Percentiles rank a stretch among this genome's conserved stretches.
These are phyloP conservation scores for Ormyrus labotus DNA, from an alignment of 2,888 invertebrate genomes.

Conservation along the genomic window DNA sequence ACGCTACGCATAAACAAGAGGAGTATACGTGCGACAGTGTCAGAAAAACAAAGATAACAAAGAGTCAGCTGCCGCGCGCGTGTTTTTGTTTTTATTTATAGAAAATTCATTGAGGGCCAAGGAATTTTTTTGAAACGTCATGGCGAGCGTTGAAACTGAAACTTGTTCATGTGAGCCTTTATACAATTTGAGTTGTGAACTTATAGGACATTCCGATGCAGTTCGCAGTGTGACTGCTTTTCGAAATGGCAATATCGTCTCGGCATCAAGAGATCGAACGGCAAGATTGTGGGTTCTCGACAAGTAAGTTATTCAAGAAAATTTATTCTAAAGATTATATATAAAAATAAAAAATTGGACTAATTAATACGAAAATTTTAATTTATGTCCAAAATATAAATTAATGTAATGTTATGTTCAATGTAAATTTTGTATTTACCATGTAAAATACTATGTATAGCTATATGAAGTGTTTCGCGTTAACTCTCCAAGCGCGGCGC, in stretches of 20 bases:
- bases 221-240: conserved; percentile 85
- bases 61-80: neutral
- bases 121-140: neutral
- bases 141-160: conserved; percentile 54
- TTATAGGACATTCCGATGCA: conserved; percentile 89
- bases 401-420: no score
- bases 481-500: no score
- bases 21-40: no score
- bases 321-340: no score
- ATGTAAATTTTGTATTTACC: no score
- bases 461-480: no score
- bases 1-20: no score
- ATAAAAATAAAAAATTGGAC: no score
- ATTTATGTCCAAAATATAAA: no score
- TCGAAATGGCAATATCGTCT: conserved; percentile 85
- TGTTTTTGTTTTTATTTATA: conserved; percentile 41
- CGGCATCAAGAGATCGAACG: conserved; percentile 93
- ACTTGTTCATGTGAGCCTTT: conserved; percentile 40
- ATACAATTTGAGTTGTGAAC: conserved; percentile 87
- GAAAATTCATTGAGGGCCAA: neutral
- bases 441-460: no score
- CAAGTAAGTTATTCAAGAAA: no score
- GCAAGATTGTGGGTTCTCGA: conserved; percentile 86
- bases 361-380: no score
- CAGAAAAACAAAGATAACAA: conserved; percentile 33